A percentile compares a stretch with the other conserved stretches of the same genome.
phyloP scores from a whole-genome alignment of 2,797 vertebrate species.

The Buphagus erythrorhynchus region DNA sequence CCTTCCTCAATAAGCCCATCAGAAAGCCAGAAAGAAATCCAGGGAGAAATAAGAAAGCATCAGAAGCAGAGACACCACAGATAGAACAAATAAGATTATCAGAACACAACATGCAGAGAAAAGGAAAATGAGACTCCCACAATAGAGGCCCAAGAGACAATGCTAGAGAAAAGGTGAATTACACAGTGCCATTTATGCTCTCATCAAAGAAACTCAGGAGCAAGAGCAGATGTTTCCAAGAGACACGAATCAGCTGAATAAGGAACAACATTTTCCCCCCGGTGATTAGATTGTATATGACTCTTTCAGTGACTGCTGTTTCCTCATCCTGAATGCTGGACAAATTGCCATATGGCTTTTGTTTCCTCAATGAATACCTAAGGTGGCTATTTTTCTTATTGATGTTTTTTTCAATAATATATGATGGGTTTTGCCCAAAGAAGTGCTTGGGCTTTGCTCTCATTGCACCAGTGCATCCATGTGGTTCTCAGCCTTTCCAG shows the following conservation, averaged over 20 bases:
- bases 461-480: rapidly evolving
- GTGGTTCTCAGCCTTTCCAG: neutral
- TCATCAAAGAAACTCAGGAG: constrained; percentile 3
- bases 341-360: constrained; percentile 1
- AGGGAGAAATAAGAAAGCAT: neutral
- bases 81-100: neutral
- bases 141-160: neutral
- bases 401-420: neutral
- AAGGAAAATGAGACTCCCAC: neutral
- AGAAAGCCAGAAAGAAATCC: neutral
- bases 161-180: neutral
- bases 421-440: neutral
- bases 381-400: neutral
- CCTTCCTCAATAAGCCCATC: neutral
- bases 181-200: neutral
- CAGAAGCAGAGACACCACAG: neutral
- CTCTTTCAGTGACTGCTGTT: neutral
- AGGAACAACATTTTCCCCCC: neutral
- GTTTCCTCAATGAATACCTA: neutral
- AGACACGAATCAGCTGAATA: neutral
- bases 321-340: neutral
- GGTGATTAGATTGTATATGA: neutral
- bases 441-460: neutral
- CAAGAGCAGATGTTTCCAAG: constrained; percentile 22
- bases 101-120: neutral